phyloP scores from a whole-genome alignment of 2,113 vertebrate species.

The Lanius ludovicianus region DNA sequence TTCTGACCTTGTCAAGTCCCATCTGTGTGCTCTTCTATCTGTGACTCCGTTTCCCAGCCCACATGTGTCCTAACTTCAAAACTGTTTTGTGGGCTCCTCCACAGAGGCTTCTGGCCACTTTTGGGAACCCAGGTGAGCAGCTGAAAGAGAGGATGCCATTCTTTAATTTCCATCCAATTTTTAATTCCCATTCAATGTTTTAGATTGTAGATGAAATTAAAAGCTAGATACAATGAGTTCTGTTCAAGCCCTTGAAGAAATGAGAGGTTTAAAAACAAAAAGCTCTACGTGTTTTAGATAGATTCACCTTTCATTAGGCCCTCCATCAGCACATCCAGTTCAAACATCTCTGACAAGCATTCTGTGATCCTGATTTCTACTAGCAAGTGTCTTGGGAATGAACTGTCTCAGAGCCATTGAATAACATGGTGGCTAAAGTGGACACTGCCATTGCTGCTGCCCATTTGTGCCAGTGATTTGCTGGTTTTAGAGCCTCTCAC shows the following conservation, averaged over 20 bases:
- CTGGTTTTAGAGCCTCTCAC: neutral
- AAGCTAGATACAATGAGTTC: neutral
- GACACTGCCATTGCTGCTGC: accelerated
- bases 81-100: neutral
- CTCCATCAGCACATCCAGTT: neutral
- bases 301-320: neutral
- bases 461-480: neutral
- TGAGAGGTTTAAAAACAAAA: too few relatives aligned
- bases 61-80: accelerated
- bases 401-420: neutral
- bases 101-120: neutral
- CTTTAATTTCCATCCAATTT: neutral
- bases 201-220: neutral
- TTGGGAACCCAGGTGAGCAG: neutral
- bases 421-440: neutral
- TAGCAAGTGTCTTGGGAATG: neutral
- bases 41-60: neutral
- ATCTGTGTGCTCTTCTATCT: neutral
- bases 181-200: neutral
- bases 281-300: neutral
- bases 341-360: neutral
- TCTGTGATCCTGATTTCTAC: neutral
- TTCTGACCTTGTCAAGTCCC: neutral
- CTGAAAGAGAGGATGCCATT: neutral
- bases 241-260: neutral